Conservation (phyloP, 2,797 vertebrate species). For the Xiphorhynchus erythropygius region DNA sequence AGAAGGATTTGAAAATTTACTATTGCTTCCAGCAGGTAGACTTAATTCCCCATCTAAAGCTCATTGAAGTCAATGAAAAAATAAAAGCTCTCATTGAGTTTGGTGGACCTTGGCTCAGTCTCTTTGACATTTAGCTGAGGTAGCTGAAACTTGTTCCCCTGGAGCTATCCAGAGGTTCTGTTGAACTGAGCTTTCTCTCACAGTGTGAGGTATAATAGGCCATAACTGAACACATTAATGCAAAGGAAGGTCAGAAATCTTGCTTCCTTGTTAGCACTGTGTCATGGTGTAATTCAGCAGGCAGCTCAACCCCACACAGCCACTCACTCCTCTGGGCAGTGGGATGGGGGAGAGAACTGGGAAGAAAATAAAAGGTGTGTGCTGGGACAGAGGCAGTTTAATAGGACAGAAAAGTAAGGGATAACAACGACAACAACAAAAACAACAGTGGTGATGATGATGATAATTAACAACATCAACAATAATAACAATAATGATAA, state of each 20-base stretch:
- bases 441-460: too few relatives aligned
- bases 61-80: background rate
- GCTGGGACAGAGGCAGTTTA: background rate
- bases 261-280: background rate
- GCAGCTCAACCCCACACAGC: background rate
- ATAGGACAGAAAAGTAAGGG: background rate
- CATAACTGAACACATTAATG: background rate
- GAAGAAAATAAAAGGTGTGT: background rate
- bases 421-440: too few relatives aligned
- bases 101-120: background rate
- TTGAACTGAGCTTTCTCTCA: background rate
- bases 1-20: background rate
- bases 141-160: background rate
- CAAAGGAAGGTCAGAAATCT: background rate
- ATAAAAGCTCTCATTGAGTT: background rate
- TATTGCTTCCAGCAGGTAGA: background rate
- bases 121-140: background rate
- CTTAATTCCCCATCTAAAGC: background rate
- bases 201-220: background rate
- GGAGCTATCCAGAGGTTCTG: background rate
- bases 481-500: background rate
- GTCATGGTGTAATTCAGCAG: background rate
- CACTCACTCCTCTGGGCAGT: rapidly evolving
- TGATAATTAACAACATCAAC: too few relatives aligned
- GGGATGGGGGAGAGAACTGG: background rate